A percentile compares a stretch with the other conserved stretches of the same genome.
Evolutionary conservation across 2,797 vertebrate genomes (phyloP).

Genomic region (Cygnus olor): DNA sequence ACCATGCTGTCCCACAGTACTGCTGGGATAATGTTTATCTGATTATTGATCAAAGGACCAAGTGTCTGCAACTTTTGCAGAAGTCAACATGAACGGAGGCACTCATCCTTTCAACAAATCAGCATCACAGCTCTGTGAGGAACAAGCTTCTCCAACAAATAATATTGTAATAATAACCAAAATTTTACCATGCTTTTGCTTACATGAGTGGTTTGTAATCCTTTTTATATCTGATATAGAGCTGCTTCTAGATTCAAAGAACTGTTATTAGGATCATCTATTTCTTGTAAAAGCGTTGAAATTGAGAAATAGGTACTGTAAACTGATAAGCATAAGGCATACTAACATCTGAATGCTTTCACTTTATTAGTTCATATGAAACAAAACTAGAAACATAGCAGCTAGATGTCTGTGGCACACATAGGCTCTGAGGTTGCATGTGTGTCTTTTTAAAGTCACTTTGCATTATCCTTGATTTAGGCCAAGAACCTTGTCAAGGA

Average conservation of each 20-base stretch:
- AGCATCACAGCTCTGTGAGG: not conserved
- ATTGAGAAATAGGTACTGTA: not conserved
- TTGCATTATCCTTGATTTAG: not conserved
- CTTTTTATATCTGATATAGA: not conserved
- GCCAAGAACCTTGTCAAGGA: not conserved
- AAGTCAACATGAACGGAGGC: accelerated
- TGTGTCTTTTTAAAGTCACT: not conserved
- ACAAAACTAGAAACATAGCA: not conserved
- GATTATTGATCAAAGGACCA: not conserved
- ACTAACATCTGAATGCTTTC: not conserved
- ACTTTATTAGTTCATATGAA: not conserved
- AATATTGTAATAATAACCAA: not conserved
- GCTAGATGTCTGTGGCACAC: not conserved
- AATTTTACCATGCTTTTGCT: not conserved
- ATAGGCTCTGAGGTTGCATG: not conserved
- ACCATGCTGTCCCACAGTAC: not conserved
- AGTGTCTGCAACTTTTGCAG: not conserved
- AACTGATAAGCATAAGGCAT: not conserved
- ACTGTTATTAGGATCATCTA: not conserved
- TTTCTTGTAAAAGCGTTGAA: not conserved
- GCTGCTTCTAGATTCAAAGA: not conserved
- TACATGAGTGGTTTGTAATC: not conserved
- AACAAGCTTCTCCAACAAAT: not conserved
- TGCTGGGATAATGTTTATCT: not conserved
- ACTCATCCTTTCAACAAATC: not conserved